Percentiles rank a stretch among this genome's conserved stretches.
Conservation (phyloP, 2,888 invertebrate genomes). For the Chymomyza procnemis region DNA sequence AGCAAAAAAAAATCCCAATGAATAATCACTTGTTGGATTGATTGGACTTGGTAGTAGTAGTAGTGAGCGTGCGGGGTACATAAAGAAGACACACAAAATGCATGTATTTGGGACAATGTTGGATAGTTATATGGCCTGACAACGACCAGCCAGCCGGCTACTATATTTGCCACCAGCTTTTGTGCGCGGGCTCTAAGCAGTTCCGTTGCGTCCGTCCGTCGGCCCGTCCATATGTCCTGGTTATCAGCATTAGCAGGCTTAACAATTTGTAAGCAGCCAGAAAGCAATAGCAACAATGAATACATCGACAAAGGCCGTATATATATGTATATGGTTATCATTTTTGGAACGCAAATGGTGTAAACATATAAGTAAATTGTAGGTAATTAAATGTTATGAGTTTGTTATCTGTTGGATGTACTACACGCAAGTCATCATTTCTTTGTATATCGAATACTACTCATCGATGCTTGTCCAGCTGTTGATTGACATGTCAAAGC, state of each 20-base stretch:
- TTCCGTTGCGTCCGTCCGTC: neutral
- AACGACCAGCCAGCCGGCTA: slow-evolving; percentile 34
- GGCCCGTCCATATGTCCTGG: neutral
- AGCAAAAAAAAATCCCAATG: slow-evolving; percentile 39
- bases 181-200: neutral
- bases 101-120: neutral
- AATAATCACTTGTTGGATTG: slow-evolving; percentile 22
- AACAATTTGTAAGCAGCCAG: slow-evolving; percentile 14
- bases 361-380: slow-evolving; percentile 61
- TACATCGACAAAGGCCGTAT: neutral
- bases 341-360: slow-evolving; percentile 29
- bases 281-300: neutral
- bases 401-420: slow-evolving; percentile 55
- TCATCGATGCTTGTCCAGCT: neutral
- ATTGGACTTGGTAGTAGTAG: neutral
- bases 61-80: too few species aligned
- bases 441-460: slow-evolving; percentile 19
- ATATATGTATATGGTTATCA: slow-evolving; percentile 34
- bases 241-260: slow-evolving; percentile 34
- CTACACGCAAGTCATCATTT: slow-evolving; percentile 31
- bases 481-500: slow-evolving; percentile 16
- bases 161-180: slow-evolving; percentile 20
- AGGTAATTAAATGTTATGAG: slow-evolving; percentile 69
- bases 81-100: neutral
- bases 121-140: slow-evolving; percentile 23